Conservation (phyloP, 2,888 invertebrate species). For the Epinotia demarniana region DNA sequence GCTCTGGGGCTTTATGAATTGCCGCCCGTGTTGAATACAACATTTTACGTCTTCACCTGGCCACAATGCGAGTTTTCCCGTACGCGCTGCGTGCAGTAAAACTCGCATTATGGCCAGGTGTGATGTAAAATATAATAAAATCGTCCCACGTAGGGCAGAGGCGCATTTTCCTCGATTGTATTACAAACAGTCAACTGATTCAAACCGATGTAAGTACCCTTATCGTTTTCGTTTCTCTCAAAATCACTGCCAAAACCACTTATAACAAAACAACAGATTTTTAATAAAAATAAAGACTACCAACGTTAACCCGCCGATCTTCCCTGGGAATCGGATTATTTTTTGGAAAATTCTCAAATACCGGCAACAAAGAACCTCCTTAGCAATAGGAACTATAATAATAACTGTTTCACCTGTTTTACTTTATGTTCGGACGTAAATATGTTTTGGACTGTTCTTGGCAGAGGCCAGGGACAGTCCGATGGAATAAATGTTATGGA, state of each 20-base stretch:
- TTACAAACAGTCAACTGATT: too few relatives aligned
- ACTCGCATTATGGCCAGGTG: too few relatives aligned
- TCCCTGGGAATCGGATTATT: conserved; percentile 41
- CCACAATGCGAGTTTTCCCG: too few relatives aligned
- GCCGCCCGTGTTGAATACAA: too few relatives aligned
- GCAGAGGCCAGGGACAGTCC: conserved; percentile 23
- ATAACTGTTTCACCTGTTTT: conserved; percentile 44
- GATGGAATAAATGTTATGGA: conserved; percentile 30
- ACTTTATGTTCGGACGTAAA: conserved; percentile 34
- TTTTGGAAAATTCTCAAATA: conserved; percentile 48
- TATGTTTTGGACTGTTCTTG: conserved; percentile 39
- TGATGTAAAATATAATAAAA: too few relatives aligned
- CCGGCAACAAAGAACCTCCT: conserved; percentile 39
- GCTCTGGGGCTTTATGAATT: too few relatives aligned
- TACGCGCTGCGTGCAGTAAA: too few relatives aligned
- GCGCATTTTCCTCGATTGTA: too few relatives aligned
- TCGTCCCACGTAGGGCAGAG: too few relatives aligned
- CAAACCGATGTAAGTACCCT: background rate
- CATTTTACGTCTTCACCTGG: too few relatives aligned
- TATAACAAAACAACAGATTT: conserved; percentile 14
- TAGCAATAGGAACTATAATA: conserved; percentile 33
- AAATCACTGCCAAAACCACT: background rate
- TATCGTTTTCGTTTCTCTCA: background rate
- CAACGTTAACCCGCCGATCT: conserved; percentile 14
- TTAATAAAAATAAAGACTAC: conserved; percentile 20